phyloP scores from a whole-genome alignment of 2,888 invertebrate genomes.

The Xestia sexstrigata region DNA sequence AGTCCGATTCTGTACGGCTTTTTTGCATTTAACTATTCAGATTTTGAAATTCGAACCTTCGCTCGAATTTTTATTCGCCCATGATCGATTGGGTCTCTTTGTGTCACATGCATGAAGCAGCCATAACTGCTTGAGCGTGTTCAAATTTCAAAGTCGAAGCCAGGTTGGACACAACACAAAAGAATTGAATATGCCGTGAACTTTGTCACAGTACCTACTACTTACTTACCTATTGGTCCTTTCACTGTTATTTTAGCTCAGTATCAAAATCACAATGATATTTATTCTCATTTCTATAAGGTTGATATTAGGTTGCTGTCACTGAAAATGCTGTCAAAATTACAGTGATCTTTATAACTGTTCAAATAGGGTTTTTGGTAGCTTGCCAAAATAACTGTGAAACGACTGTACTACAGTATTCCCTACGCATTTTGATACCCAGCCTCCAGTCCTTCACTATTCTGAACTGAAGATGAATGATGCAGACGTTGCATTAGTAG shows the following conservation, averaged over 20 bases:
- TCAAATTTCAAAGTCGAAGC: conserved; percentile 30
- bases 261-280: too few relatives aligned
- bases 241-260: neutral
- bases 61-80: neutral
- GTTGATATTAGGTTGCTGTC: neutral
- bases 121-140: conserved; percentile 7
- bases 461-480: neutral
- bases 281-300: too few relatives aligned
- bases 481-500: neutral
- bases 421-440: neutral
- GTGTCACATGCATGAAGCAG: neutral
- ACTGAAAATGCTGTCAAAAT: neutral
- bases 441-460: neutral
- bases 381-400: neutral
- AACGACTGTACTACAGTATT: neutral
- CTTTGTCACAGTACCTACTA: conserved; percentile 2
- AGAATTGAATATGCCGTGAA: neutral
- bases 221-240: neutral
- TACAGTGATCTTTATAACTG: neutral
- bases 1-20: neutral
- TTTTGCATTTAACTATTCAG: conserved; percentile 11
- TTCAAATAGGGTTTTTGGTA: neutral
- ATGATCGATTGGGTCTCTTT: conserved; percentile 1
- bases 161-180: neutral
- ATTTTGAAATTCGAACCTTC: conserved; percentile 5